phyloP scores from a whole-genome alignment of 2,113 vertebrate species.

The Carollia perspicillata region DNA sequence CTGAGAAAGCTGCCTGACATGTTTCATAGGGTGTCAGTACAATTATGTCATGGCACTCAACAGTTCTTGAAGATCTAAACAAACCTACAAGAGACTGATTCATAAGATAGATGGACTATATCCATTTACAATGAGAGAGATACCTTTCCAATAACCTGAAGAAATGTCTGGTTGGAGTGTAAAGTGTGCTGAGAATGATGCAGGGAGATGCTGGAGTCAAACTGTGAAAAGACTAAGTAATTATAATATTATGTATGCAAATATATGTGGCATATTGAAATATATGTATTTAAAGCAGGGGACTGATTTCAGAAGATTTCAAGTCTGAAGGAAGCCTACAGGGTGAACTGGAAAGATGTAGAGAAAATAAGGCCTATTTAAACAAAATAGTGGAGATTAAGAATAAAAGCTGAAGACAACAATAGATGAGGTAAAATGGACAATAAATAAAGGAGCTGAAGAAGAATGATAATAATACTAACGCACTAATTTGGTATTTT shows the following conservation, averaged over 20 bases:
- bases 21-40: neutral
- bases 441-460: neutral
- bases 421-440: neutral
- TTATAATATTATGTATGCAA: neutral
- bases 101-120: neutral
- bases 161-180: neutral
- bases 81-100: neutral
- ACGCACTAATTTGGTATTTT: neutral
- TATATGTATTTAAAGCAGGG: neutral
- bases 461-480: neutral
- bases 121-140: neutral
- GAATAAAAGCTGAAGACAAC: neutral
- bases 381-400: neutral
- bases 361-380: neutral
- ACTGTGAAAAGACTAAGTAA: neutral
- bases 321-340: neutral
- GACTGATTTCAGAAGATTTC: neutral
- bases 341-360: neutral
- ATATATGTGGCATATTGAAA: neutral
- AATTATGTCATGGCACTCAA: neutral
- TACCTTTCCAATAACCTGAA: neutral
- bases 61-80: neutral
- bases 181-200: neutral
- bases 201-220: neutral
- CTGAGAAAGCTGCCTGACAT: neutral